phyloP scores from a whole-genome alignment of 2,797 vertebrate genomes.

The Phrynocephalus vlangalii region DNA sequence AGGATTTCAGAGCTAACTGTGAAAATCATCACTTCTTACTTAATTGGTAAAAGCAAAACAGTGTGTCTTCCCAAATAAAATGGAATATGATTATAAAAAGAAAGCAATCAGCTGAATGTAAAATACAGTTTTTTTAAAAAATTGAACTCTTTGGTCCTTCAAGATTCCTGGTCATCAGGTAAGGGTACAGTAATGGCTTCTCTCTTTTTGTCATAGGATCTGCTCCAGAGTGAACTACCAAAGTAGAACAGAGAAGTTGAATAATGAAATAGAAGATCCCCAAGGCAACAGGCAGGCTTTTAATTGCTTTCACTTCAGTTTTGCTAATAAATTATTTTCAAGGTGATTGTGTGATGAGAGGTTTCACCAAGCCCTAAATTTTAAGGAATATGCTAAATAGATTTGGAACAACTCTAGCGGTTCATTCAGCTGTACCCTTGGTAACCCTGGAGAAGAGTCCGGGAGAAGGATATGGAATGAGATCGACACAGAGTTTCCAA shows the following conservation, averaged over 20 bases:
- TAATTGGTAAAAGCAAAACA: background rate
- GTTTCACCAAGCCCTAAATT: constrained; percentile 54
- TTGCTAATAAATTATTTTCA: constrained; percentile 61
- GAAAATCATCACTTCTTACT: background rate
- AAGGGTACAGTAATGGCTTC: background rate
- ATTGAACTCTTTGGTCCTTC: background rate
- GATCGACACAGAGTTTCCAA: background rate
- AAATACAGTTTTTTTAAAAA: background rate
- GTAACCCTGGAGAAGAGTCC: constrained; percentile 1
- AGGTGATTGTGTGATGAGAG: constrained; percentile 60
- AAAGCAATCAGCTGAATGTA: background rate
- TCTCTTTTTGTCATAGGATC: constrained; percentile 60
- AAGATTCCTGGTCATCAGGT: background rate
- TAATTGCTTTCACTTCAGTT: constrained; percentile 73
- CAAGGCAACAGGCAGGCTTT: constrained; percentile 68
- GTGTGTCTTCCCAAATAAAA: background rate
- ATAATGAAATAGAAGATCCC: constrained; percentile 70
- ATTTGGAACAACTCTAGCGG: constrained; percentile 15
- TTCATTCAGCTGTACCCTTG: constrained; percentile 1
- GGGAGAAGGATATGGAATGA: background rate
- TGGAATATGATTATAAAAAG: background rate
- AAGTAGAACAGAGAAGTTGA: constrained; percentile 67
- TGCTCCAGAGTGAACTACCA: constrained; percentile 59
- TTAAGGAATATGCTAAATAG: constrained; percentile 44
- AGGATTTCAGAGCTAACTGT: background rate